Base-by-base conservation (phyloP, 30 jellyfish, hydroid and myxozoan genomes). In the Hydra vulgaris region DNA sequence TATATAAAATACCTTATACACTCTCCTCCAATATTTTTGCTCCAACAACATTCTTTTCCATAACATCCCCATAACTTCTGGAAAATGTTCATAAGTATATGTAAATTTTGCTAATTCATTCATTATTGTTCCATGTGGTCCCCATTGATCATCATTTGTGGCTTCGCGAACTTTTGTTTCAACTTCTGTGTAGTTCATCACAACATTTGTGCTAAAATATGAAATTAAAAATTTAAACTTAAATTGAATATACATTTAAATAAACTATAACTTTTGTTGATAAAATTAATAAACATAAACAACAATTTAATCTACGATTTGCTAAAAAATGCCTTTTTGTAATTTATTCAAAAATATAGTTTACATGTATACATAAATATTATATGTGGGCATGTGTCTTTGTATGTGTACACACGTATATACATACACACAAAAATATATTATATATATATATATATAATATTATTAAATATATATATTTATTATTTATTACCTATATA, bases 91-190 rank as follows among this genome's bases (percentile, higher is more conserved):
- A 81, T 89, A 89, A 80, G 94, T 89, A 72, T 78, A 89, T 18
- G 97, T 89, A 74, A 66, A 89, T 53, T 85, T 85, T 40, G 95
- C 95, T 0, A 89, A 69, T 27, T 89, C 97, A 80, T 80, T 70
- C 97, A 89, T 89, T 22, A 84, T 27, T 0, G 97, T 18, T 1
- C 97, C 97, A 89, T 89, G 97, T 18, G 97, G 97, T 7, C 97
- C 97, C 97, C 97, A 89, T 71, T 89, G 97, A 40, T 89, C 97
- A 73, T 89, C 97, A 78, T 89, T 89, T 75, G 97, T 89, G 25
- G 97, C 97, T 72, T 89, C 97, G 67, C 97, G 90, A 15, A 89
- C 97, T 78, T 89, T 89, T 70, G 97, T 77, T 73, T 89, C 97
- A 16, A 89, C 97, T 77, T 89, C 97, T n/a, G 97, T 78, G 79